A percentile compares a stretch with the other conserved stretches of the same genome.
Evolutionary conservation across 2,888 invertebrate species (phyloP).

Genomic region (Globia sparganii): DNA sequence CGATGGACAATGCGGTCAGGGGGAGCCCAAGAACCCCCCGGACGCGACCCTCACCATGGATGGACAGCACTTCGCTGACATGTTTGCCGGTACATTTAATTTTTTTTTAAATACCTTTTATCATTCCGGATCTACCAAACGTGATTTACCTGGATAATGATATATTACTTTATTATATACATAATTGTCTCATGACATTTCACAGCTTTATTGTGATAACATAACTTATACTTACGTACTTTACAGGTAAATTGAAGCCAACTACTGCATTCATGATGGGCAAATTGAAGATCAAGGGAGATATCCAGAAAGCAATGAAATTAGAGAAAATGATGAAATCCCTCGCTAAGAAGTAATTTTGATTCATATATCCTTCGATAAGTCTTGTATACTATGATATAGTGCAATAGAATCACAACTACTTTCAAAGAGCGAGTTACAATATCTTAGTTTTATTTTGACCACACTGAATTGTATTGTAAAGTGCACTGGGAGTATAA

Average conservation of each 20-base stretch:
- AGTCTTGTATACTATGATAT: constrained; percentile 22
- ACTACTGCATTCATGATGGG: constrained; percentile 98
- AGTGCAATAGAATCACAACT: constrained; percentile 51
- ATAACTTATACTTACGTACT: not conserved
- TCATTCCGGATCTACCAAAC: not conserved
- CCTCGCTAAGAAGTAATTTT: constrained; percentile 90
- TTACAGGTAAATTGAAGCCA: constrained; percentile 95
- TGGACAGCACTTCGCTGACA: constrained; percentile 93
- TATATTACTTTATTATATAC: too few species aligned
- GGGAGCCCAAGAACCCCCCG: constrained; percentile 92
- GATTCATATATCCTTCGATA: not conserved
- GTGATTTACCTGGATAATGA: not conserved
- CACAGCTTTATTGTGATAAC: not conserved
- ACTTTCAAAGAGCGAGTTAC: constrained; percentile 19
- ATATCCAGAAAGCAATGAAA: constrained; percentile 98
- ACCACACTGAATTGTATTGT: constrained; percentile 32
- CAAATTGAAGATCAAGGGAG: constrained; percentile 97
- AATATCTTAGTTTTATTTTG: constrained; percentile 29
- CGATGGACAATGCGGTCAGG: constrained; percentile 94
- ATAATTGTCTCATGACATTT: not conserved
- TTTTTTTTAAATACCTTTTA: not conserved
- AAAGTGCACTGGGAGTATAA: constrained; percentile 29
- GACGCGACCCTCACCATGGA: constrained; percentile 97
- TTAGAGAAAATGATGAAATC: constrained; percentile 96
- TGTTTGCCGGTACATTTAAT: constrained; percentile 92